A percentile compares a stretch with the other conserved stretches of the same genome.
phyloP scores from a whole-genome alignment of 2,888 invertebrate species.

The Acheta domesticus region DNA sequence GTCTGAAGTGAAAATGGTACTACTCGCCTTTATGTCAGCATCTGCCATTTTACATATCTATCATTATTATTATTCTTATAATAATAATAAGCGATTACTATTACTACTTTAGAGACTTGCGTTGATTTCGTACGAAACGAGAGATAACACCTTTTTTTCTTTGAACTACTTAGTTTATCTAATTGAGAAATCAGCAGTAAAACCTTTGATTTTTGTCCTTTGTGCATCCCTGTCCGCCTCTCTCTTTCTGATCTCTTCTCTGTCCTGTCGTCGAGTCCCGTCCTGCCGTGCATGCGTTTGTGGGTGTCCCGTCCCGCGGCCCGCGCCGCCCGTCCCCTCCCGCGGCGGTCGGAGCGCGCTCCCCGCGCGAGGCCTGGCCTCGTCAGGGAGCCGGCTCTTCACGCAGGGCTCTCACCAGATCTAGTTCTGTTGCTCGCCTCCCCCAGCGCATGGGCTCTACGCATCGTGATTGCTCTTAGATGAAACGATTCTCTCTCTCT shows the following conservation, averaged over 20 bases:
- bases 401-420: background rate
- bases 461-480: slow-evolving; percentile 10
- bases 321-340: background rate
- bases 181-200: background rate
- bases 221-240: background rate
- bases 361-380: background rate
- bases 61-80: background rate
- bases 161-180: background rate
- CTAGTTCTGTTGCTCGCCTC: slow-evolving; percentile 18
- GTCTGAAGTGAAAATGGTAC: slow-evolving; percentile 59
- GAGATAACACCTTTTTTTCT: background rate
- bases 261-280: background rate
- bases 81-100: background rate
- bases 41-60: slow-evolving; percentile 33
- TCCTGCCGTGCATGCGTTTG: background rate
- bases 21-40: slow-evolving; percentile 39
- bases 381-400: background rate
- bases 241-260: slow-evolving; percentile 3
- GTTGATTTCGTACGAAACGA: background rate
- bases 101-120: slow-evolving; percentile 8
- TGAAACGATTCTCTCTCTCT: background rate
- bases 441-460: slow-evolving; percentile 18
- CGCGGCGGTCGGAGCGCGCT: background rate
- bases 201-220: background rate
- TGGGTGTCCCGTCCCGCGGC: background rate